Evolutionary conservation across 2,888 invertebrate genomes (phyloP), one percentile per base, ranked within the genome.

Genomic region (Pachymerium ferrugineum): DNA sequence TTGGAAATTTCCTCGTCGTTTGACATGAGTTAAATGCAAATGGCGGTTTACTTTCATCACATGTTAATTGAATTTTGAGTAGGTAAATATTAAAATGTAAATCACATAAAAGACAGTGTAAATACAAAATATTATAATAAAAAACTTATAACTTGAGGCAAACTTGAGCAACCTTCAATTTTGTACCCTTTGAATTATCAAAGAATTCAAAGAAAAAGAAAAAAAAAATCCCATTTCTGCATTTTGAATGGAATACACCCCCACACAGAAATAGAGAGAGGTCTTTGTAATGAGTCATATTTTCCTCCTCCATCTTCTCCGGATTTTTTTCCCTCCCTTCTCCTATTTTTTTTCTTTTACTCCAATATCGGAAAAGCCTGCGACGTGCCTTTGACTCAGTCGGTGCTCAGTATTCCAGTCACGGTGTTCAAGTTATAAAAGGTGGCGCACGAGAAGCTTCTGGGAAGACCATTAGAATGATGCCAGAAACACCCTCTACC

Each of bases 241-340:
- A 42, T 42, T 42, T 42, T 42, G 42, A 42, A 42, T 42, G 16
- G 42, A 16, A 42, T 42, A 16, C n/a, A n/a, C n/a, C n/a, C n/a
- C n/a, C n/a, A n/a, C n/a, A n/a, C n/a, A n/a, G n/a, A n/a, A n/a
- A n/a, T n/a, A n/a, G n/a, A n/a, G n/a, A n/a, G n/a, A n/a, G n/a
- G n/a, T n/a, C n/a, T n/a, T n/a, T n/a, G n/a, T n/a, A n/a, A n/a
- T 42, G 42, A 16, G n/a, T 42, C 42, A 42, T 42, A 42, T 42
- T 42, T 42, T 42, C 42, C 42, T 42, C 42, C 42, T 42, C 42
- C 42, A 42, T 42, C 42, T 42, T 42, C 42, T 42, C 42, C n/a
- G n/a, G n/a, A n/a, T n/a, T n/a, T n/a, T n/a, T n/a, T n/a, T 33
- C 33, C 12, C 33, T 33, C 33, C 33, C 12, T 12, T 5, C 6